Base-by-base conservation (phyloP, 2,797 vertebrate species). In the Crotalus adamanteus region DNA sequence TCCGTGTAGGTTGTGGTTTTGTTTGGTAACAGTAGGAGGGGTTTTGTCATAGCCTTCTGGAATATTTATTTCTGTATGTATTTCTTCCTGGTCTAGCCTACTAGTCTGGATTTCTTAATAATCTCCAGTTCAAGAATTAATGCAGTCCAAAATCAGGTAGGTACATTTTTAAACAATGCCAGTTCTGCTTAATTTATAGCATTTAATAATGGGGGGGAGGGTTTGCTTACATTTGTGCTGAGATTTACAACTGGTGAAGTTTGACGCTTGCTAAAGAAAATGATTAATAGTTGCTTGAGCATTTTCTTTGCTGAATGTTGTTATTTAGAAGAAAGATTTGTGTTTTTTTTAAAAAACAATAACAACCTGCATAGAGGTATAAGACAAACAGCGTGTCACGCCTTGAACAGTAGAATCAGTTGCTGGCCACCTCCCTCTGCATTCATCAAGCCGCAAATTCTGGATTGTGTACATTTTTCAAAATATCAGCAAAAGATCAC, bases 241-340 rank as follows among this genome's bases (percentile, higher is more conserved):
- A 55, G 4, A 95, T 94, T 93, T 94, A 88, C 63, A 56, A 85
- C 91, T 25, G 91, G 94, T 92, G 94, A 91, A 95, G 92, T 93
- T 89, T 60, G 8, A 25, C 89, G 91, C 61, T 92, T 86, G 55
- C 86, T n/a, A 94, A 96, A 90, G 47, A 56, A 93, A 69, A 47
- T 93, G 88, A 92, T 95, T 95, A 93, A 78, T 93, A 95, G 92
- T 93, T 94, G 92, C 94, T 60, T 87, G 1, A 86, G 47, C 14
- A 0, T 59, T 93, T 92, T 92, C 89, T 78, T 90, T 60, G 69
- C 90, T 93, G 11, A 92, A 20, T 22, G 94, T 90, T 86, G 90
- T 47, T 47, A 6, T 47, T 47, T 47, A 53, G 86, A 69, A 78
- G 42, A 59, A 16, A 22, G 61, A 57, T n/a, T 25, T 9, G 16